phyloP scores from a whole-genome alignment of 2,797 vertebrate species.

The Steatocranus sp. region DNA sequence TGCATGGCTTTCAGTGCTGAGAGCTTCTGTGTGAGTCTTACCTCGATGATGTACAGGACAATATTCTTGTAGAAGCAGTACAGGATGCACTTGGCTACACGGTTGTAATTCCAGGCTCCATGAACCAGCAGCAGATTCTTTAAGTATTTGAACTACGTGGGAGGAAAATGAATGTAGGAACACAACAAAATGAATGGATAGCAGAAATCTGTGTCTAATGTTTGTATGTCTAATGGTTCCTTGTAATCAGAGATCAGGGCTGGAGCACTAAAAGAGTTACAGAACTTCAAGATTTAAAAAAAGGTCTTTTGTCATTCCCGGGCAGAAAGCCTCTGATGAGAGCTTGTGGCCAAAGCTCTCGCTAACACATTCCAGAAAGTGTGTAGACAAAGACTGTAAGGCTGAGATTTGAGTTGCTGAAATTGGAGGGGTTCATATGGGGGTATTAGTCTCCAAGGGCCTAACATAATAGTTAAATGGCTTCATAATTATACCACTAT shows the following conservation, averaged over 20 bases:
- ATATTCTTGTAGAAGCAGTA: constrained; percentile 99
- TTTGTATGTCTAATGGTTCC: constrained; percentile 4
- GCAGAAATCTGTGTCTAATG: constrained; percentile 13
- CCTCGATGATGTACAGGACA: constrained; percentile 86
- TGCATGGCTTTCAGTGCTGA: neutral
- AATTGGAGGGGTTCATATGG: constrained; percentile 26
- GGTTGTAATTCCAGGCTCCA: constrained; percentile 93
- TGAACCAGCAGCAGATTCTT: constrained; percentile 92
- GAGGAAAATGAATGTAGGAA: constrained; percentile 40
- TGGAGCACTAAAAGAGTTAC: constrained; percentile 25
- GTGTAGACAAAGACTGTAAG: constrained; percentile 9
- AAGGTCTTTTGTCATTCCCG: constrained; percentile 29
- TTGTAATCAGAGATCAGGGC: constrained; percentile 29
- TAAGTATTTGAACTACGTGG: constrained; percentile 77
- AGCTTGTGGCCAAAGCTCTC: constrained; percentile 25
- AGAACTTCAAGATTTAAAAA: constrained; percentile 52
- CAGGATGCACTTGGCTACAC: constrained; percentile 92
- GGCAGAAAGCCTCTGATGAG: constrained; percentile 33
- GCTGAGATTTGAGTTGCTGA: constrained; percentile 27
- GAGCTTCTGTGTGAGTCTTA: constrained; percentile 67
- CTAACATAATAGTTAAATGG: constrained; percentile 43
- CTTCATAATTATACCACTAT: constrained; percentile 43
- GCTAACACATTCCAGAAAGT: constrained; percentile 57
- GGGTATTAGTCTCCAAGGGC: constrained; percentile 25
- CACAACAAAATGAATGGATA: constrained; percentile 37